Base-by-base conservation (phyloP, 2,113 vertebrate species). In the Rhynchopsitta pachyrhyncha region DNA sequence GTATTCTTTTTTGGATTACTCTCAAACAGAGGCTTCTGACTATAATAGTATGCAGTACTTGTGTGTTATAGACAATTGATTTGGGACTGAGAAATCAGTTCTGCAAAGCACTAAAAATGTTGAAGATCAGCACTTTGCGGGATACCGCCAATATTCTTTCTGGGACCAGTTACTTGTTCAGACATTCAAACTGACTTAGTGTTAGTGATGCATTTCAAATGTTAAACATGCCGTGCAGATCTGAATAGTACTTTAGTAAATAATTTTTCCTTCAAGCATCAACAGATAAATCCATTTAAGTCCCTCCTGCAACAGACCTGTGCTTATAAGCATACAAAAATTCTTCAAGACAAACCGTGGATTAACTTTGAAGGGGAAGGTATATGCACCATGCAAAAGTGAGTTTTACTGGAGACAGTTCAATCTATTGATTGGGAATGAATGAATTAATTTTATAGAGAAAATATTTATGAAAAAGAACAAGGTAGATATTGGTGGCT, bases 61-160 rank as follows among this genome's bases (percentile, higher is more conserved):
- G 74, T 86, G 90, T 93, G 96, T 90, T 93, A 95, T 42, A 81
- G 80, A 79, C 93, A 92, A 96, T 67, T 92, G 88, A 77, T 88
- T 73, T 70, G 83, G 83, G 86, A 95, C 83, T 89, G 66, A 93
- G 92, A 81, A 94, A 93, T 90, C 90, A 83, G 5, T 86, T 92
- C 85, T 83, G 64, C 35, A 86, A 82, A 94, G 87, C 70, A 53
- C 79, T 92, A 70, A 87, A 92, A 95, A 86, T 53, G 57, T 46
- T 94, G 90, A 84, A 66, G 88, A 92, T 92, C 88, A 96, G 88
- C 92, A 96, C 52, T 92, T 89, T 62, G 62, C 9, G 12, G 77
- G 81, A 95, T 55, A 50, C 31, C 4, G 9, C 35, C 0, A 0
- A 27, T 69, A 50, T 6, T 75, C 52, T 79, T 92, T 69, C 83